Base-by-base conservation (phyloP, 2,113 vertebrate species). In the Vombatus ursinus region DNA sequence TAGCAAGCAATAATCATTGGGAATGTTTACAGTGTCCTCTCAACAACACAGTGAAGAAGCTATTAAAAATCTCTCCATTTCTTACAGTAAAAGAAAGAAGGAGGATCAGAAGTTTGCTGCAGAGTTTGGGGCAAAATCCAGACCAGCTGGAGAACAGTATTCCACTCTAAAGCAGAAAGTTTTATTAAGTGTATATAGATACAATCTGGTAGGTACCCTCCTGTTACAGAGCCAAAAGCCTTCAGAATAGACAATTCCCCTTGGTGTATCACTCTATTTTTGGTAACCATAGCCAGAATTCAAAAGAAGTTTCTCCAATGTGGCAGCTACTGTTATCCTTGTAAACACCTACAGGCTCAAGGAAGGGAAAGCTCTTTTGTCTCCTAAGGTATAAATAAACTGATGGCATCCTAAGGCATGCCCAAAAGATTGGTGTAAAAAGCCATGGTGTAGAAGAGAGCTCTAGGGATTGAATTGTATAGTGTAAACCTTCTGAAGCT, bases 51-150 rank as follows among this genome's bases (percentile, higher is more conserved):
- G 10, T 10, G 77, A 95, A 94, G 49, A 53, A 57, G 16, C n/a
- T 52, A 24, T 48, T 31, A 48, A 84, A 90, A 53, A 52, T 31
- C 14, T 16, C 95, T 97, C 23, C 52, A 8, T n/a, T 90, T 54
- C 90, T 50, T 12, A 2, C 8, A 24, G 25, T 89, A 28, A 90
- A 77, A 47, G 4, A 54, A 50, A 53, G 52, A 52, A 50, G 49
- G 28, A 53, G 89, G 6, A 52, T 90, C 49, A 49, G 9, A 49
- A 50, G 3, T 50, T 31, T 90, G 24, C 90, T 31, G 24, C 25
- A 90, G 50, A 52, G 52, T 50, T 77, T 61, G 84, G 57, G 50
- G 44, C 44, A 93, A 84, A 94, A 91, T 37, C 24, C 90, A 95
- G 48, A 90, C 1, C 91, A 22, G n/a, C 24, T 19, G 49, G 3